These are phyloP conservation scores for Drosophila santomea DNA, from an alignment of 1,140 invertebrate species.

Conservation along the genomic window DNA sequence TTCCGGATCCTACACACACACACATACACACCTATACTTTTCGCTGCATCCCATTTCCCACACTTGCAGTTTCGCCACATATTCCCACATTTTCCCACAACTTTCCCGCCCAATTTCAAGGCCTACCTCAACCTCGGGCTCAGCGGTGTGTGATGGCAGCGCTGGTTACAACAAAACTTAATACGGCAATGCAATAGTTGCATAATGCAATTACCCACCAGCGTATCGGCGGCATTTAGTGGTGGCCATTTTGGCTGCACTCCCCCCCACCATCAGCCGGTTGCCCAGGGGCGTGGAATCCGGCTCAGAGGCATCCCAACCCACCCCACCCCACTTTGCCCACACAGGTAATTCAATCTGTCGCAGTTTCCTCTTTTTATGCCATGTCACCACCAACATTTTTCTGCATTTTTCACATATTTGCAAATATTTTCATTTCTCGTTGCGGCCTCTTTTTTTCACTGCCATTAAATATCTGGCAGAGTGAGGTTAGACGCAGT, in stretches of 20 bases:
- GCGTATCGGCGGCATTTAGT: slow-evolving; percentile 67
- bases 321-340: not conserved
- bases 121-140: slow-evolving; percentile 16
- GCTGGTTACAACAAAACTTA: slow-evolving; percentile 74
- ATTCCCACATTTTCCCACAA: not conserved
- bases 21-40: not conserved
- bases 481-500: slow-evolving; percentile 22
- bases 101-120: not conserved
- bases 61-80: not conserved
- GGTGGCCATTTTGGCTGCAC: slow-evolving; percentile 41
- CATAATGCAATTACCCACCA: slow-evolving; percentile 79
- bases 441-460: slow-evolving; percentile 35
- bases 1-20: slow-evolving; percentile 64
- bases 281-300: slow-evolving; percentile 32
- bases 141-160: slow-evolving; percentile 33
- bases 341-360: slow-evolving; percentile 78
- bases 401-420: slow-evolving; percentile 74
- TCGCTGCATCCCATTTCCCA: slow-evolving; percentile 1
- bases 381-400: slow-evolving; percentile 52
- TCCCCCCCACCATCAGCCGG: slow-evolving; percentile 19
- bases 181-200: slow-evolving; percentile 80
- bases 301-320: not conserved
- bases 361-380: slow-evolving; percentile 68
- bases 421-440: slow-evolving; percentile 71
- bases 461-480: slow-evolving; percentile 52